These are phyloP conservation scores for Clunio marinus DNA, from an alignment of 2,888 invertebrate genomes.

Conservation along the genomic window DNA sequence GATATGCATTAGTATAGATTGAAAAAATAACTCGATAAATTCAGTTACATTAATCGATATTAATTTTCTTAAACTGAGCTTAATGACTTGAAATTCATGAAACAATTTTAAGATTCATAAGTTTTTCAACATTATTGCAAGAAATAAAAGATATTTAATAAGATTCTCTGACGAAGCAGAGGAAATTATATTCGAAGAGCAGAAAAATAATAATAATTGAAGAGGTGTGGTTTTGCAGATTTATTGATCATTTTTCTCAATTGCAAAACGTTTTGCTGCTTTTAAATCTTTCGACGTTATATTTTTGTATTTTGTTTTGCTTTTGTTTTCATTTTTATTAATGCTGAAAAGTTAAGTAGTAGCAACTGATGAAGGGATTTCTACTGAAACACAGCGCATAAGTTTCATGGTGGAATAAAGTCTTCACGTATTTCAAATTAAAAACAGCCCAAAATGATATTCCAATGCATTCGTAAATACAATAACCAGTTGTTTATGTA, in stretches of 20 bases:
- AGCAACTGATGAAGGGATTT: slow-evolving; percentile 37
- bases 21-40: neutral
- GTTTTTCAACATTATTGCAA: slow-evolving; percentile 32
- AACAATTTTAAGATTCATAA: slow-evolving; percentile 11
- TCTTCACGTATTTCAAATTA: slow-evolving; percentile 27
- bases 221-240: slow-evolving; percentile 39
- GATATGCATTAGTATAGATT: no score
- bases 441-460: slow-evolving; percentile 19
- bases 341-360: slow-evolving; percentile 32
- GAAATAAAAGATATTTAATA: slow-evolving; percentile 31
- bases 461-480: slow-evolving; percentile 20
- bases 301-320: neutral
- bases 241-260: slow-evolving; percentile 40
- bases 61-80: neutral
- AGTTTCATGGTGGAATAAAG: neutral
- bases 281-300: no score
- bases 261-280: slow-evolving; percentile 38
- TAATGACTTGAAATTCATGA: neutral
- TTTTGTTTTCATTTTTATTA: neutral
- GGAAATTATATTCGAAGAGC: slow-evolving; percentile 23
- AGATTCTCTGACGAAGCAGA: slow-evolving; percentile 22
- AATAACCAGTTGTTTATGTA: slow-evolving; percentile 3
- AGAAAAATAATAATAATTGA: slow-evolving; percentile 36
- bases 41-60: neutral
- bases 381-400: neutral